Base-by-base conservation (phyloP, 2,797 vertebrate species). In the Melanotaenia boesemani region DNA sequence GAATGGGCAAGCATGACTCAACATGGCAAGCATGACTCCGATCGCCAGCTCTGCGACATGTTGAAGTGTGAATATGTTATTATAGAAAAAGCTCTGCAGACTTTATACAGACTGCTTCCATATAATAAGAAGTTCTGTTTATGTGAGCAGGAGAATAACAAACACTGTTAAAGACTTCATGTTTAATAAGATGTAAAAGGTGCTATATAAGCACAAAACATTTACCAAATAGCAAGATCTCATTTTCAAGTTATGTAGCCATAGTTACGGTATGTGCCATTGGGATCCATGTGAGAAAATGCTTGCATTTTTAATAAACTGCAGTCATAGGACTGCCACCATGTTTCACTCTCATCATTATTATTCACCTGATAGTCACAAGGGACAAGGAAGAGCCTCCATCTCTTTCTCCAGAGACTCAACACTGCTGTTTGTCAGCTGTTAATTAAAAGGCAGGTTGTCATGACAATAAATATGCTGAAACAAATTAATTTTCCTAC, bases 361-460 rank as follows among this genome's bases (percentile, higher is more conserved):
- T 24, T 59, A 39, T 64, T 72, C 60, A 54, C 37, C 64, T 32
- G 75, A 70, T 70, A 70, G 3, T 83, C 79, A 68, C 59, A 34
- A 6, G 22, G 46, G 50, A 76, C 36, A 44, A 71, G 18, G 8
- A 32, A 61, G 12, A 7, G 8, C 26, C 55, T 67, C 39, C 74
- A 56, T 37, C 15, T 46, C 16, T 6, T 4, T 68, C 79, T 70
- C 80, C 69, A 87, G 74, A 79, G 36, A 74, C 60, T 28, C 67
- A 2, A 61, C 76, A 28, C 81, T 37, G 60, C 82, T 71, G 78
- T 81, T 86, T 83, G 76, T 90, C 79, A 78, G 82, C 52, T 36
- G 64, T 84, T 93, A 91, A 92, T 92, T 92, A 91, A 91, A 89
- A 86, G 71, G 61, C 81, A 74, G 80, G 87, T 88, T 89, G 88